Base-by-base conservation (phyloP, 2,888 invertebrate genomes). In the Dynastes hyllus region DNA sequence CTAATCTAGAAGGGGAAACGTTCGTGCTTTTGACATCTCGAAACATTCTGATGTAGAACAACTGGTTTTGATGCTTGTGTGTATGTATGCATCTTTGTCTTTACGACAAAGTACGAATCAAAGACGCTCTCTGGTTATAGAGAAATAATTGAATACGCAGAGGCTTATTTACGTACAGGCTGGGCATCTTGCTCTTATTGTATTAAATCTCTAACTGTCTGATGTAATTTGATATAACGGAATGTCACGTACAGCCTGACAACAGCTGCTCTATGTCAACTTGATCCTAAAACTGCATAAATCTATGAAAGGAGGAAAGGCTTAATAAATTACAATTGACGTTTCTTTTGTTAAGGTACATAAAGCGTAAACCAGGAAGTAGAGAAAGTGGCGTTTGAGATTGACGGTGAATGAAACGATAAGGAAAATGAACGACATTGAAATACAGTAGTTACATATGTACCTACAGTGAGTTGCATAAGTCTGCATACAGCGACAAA, bases 1-100 rank as follows among this genome's bases (percentile, higher is more conserved):
- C 63, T 71, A 71, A 65, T 78, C 63, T 78, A 50, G 71, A 71
- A 76, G 61, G 78, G 77, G 70, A 78, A 61, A 51, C 51, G 67
- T 53, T 63, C 61, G 13, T 70, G 65, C 50, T 71, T 50, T 63
- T 71, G 71, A 63, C 71, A 53, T 73, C 58, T 40, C 58, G 73
- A 73, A 61, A 73, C 73, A 58, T 37, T 73, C 58, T 73, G 61
- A 73, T 58, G 73, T 58, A 40, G 58, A 73, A 58, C 73, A 73
- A 73, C 73, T 73, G 73, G 73, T 73, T 73, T 22, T 61, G 73
- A 73, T 73, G 73, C 27, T 40, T 73, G 73, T 58, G 71, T 55
- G 55, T 45, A 45, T 45, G 11, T 45, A 45, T 22, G 58, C 73
- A 13, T 16, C 73, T 73, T 73, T 73, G 58, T 58, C 37, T 73